These are phyloP conservation scores for Calonectris borealis DNA, from an alignment of 2,113 vertebrate species.

Conservation along the genomic window DNA sequence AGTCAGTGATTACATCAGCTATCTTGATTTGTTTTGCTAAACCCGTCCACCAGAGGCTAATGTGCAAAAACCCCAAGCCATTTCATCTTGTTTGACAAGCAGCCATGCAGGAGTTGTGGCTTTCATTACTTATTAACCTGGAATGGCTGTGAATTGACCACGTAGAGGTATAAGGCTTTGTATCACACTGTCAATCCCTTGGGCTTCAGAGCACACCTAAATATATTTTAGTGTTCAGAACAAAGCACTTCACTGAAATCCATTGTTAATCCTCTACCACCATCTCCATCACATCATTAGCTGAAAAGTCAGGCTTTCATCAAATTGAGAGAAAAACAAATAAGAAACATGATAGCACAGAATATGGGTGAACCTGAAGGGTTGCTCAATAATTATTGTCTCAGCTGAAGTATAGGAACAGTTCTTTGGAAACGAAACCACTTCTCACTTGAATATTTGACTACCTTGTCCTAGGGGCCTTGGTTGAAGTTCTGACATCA, in stretches of 20 bases:
- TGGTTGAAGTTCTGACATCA: slow-evolving; percentile 46
- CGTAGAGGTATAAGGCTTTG: background rate
- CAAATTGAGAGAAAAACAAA: slow-evolving; percentile 2
- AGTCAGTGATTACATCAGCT: background rate
- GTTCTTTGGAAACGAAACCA: background rate
- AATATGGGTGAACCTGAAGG: slow-evolving; percentile 24
- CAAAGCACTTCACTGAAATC: background rate
- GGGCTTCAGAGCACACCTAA: background rate
- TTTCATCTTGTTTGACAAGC: background rate
- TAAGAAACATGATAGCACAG: background rate
- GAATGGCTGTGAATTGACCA: background rate
- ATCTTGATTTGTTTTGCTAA: background rate
- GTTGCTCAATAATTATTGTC: slow-evolving; percentile 5
- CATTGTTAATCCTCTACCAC: background rate
- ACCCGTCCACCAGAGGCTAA: background rate
- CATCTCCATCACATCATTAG: slow-evolving; percentile 18
- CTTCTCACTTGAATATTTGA: slow-evolving; percentile 9
- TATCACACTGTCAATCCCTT: background rate
- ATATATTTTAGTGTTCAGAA: slow-evolving; percentile 6
- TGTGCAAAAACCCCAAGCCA: background rate
- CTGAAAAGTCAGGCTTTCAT: background rate
- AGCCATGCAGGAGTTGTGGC: background rate
- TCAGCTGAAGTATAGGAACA: background rate
- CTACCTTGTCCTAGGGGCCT: slow-evolving; percentile 21
- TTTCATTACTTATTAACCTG: slow-evolving; percentile 21